Base-by-base conservation (phyloP, 2,797 vertebrate species). In the Orientallactaga sibirica region DNA sequence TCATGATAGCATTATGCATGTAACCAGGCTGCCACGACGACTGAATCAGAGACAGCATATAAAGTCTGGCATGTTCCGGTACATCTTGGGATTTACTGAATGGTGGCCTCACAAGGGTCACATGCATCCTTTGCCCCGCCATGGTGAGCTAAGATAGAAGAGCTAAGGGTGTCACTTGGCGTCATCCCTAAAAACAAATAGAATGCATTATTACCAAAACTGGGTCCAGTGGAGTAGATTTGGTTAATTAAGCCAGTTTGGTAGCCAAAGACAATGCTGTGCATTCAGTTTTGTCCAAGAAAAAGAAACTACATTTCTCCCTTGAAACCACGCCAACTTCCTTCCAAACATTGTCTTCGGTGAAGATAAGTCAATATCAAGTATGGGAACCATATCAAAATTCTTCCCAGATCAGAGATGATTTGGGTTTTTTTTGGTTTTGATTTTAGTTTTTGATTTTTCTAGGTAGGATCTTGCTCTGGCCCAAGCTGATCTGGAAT, bases 241-340 rank as follows among this genome's bases (percentile, higher is more conserved):
- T 89, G 84, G 64, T 88, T 92, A 75, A 85, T 92, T 81, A 68
- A 91, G 12, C 19, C 33, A 86, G 77, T 91, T 83, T 70, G 66
- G 6, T 61, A 33, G 25, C 29, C 70, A 77, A 62, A 76, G 70
- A 80, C 68, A 78, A 91, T 52, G 52, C 24, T 66, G 15, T 48
- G 14, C 10, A 89, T 67, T 78, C 9, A 87, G 27, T 86, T 90
- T 86, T 76, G 25, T 58, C 33, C 52, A 79, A 90, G 25, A 88
- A 86, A n/a, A 74, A 84, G 25, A 67, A 80, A 41, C 24, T 78
- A 7, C 16, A 64, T 79, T 66, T 84, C 52, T 84, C 61, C 37
- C 58, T 76, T 24, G 55, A 84, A 93, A 89, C 10, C 33, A 82
- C 10, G 78, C 73, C 52, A 86, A 81, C 43, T 75, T 89, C 25